phyloP scores from a whole-genome alignment of 2,113 vertebrate genomes.

The Halichoerus grypus region DNA sequence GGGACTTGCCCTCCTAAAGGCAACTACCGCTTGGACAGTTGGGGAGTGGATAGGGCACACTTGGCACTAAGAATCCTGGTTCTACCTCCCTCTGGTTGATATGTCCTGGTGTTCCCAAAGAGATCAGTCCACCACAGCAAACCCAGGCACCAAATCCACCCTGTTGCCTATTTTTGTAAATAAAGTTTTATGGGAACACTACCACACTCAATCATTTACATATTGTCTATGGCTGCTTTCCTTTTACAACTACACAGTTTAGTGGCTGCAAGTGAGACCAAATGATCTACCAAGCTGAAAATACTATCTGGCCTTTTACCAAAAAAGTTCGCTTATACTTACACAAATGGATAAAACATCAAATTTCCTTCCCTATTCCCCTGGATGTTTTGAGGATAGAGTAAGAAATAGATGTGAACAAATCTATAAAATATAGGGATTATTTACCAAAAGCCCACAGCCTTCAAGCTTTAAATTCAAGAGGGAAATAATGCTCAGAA shows the following conservation, averaged over 20 bases:
- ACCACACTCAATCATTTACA: background rate
- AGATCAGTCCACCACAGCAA: background rate
- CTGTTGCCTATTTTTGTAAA: background rate
- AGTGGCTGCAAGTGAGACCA: background rate
- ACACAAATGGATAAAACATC: background rate
- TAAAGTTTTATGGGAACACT: background rate
- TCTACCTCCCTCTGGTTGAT: background rate
- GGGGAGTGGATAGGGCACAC: no score
- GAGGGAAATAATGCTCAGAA: background rate
- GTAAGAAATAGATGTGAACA: conserved; percentile 1
- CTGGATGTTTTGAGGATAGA: background rate
- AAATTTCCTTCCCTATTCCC: background rate
- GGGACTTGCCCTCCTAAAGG: background rate
- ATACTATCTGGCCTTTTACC: background rate
- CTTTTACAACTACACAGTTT: background rate
- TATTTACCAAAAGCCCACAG: background rate
- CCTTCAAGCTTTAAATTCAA: conserved; percentile 27
- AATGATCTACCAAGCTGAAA: background rate
- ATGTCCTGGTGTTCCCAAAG: background rate
- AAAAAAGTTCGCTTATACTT: background rate
- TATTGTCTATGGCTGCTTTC: background rate
- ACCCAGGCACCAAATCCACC: background rate
- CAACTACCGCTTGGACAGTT: background rate
- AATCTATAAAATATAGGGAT: background rate
- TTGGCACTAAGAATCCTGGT: background rate